Evolutionary conservation across 1,140 invertebrate genomes (phyloP), one percentile per base, ranked within the genome.

Genomic region (Brachionus manjavacas): DNA sequence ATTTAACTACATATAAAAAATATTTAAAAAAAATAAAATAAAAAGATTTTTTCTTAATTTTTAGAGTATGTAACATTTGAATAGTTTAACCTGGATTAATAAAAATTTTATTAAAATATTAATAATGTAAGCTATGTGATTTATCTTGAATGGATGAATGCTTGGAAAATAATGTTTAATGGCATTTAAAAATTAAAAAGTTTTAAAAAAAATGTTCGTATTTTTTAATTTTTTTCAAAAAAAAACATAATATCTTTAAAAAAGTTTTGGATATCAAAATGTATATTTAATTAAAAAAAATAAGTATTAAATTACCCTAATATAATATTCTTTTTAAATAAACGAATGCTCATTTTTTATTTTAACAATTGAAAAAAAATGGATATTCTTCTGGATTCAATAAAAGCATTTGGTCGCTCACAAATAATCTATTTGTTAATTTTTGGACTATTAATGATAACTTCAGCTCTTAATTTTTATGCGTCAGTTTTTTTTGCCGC

Each of bases 401-500:
- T 81, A 23, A 46, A 35, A 39, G 35, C 79, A 43, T 64, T 64
- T 46, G 79, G 79, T 35, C 23, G 41, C 9, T 35, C 79, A 4
- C 79, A 81, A 81, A 64, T 28, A 43, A 43, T 81, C 0, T 81
- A 81, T 81, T 25, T 60, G 49, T 11, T 43, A 64, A 25, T 81
- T 14, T 14, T 81, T 64, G 79, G 79, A 46, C n/a, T 68, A 16
- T 28, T 81, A 9, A 64, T 68, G 23, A 25, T 35, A 7, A 81
- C 16, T 9, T 64, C 64, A 31, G 9, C 79, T 20, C 12, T 81
- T 9, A 60, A 64, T 46, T 81, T 64, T 46, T 81, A 81, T 68
- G 35, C 52, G 1, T 60, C 79, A 20, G 52, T 81, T 31, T 81
- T 81, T 81, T 64, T 81, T 25, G 35, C 79, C 12, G 79, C 79